These are phyloP conservation scores for Hirundo rustica DNA, from an alignment of 2,797 vertebrate species.

Conservation along the genomic window DNA sequence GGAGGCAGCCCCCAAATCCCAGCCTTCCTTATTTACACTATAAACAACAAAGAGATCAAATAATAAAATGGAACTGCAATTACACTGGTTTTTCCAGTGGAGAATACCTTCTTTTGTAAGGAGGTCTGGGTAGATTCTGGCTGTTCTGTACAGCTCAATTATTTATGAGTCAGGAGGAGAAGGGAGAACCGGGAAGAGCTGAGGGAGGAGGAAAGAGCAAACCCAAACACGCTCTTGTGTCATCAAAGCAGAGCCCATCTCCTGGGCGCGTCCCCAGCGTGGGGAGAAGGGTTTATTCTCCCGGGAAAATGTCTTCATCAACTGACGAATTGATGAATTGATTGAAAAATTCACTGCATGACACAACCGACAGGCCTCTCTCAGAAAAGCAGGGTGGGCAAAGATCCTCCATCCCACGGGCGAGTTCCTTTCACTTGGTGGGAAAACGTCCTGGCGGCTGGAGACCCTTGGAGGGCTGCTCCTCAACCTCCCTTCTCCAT, in stretches of 20 bases:
- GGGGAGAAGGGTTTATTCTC: neutral
- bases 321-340: no score
- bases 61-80: neutral
- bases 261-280: fast-evolving
- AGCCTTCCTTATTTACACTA: neutral
- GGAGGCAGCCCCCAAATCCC: neutral
- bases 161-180: neutral
- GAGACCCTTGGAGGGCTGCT: neutral
- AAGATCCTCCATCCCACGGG: fast-evolving
- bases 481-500: neutral
- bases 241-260: neutral
- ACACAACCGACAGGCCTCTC: neutral
- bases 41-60: neutral
- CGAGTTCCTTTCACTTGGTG: neutral
- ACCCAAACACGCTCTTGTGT: neutral
- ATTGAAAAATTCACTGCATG: neutral
- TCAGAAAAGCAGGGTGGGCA: neutral
- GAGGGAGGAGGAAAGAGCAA: neutral
- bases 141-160: neutral
- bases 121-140: neutral
- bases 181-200: fast-evolving
- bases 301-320: neutral
- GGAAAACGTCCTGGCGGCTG: neutral
- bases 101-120: neutral
- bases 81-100: neutral